A percentile compares a stretch with the other conserved stretches of the same genome.
phyloP scores from a whole-genome alignment of 2,888 invertebrate genomes.

The Drosophila picticornis region DNA sequence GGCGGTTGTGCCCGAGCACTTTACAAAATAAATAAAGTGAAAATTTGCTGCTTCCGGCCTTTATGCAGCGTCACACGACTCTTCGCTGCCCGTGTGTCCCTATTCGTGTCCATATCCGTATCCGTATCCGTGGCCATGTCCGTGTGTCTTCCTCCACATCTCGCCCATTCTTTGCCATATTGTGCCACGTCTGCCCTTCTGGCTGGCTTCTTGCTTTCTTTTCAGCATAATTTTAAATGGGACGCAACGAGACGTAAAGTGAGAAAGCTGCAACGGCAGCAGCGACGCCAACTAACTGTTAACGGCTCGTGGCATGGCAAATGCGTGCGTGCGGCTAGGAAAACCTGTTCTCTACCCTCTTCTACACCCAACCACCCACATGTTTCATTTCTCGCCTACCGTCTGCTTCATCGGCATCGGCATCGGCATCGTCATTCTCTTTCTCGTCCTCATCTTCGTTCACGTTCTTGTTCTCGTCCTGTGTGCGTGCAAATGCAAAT shows the following conservation, averaged over 20 bases:
- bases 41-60: conserved; percentile 79
- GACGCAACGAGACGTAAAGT: conserved; percentile 81
- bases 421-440: conserved; percentile 12
- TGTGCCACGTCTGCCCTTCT: not conserved
- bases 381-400: not conserved
- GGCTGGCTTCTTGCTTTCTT: conserved; percentile 26
- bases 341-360: conserved; percentile 13
- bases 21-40: conserved; percentile 81
- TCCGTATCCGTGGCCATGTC: conserved; percentile 73
- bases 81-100: conserved; percentile 24
- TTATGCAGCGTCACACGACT: conserved; percentile 57
- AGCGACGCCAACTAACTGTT: conserved; percentile 72
- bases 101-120: conserved; percentile 67
- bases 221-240: conserved; percentile 79
- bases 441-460: not conserved
- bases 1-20: conserved; percentile 62
- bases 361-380: not conserved
- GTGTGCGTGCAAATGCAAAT: conserved; percentile 68
- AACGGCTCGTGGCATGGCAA: conserved; percentile 68
- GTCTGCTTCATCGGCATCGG: conserved; percentile 6
- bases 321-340: conserved; percentile 60
- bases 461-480: conserved; percentile 10
- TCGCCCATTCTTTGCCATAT: not conserved
- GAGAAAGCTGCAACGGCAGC: conserved; percentile 66
- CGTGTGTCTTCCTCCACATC: conserved; percentile 37